Evolutionary conservation across 2,113 vertebrate genomes (phyloP), one percentile per base, ranked within the genome.

Genomic region (Dicentrarchus labrax): DNA sequence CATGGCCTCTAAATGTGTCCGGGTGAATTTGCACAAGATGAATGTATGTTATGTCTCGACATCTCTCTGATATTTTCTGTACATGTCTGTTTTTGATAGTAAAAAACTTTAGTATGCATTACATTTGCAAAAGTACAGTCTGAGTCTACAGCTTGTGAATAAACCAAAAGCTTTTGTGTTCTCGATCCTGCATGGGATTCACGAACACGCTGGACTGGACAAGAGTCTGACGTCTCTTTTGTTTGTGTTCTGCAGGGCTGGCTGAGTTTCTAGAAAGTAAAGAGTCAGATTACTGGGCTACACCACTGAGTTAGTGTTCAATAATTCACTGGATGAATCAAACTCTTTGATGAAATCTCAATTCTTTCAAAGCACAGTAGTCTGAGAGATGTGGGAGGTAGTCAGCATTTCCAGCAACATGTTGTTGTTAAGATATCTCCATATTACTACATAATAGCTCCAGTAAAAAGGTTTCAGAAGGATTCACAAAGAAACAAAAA

Each of bases 11-110:
- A 83, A 78, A 67, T 78, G 73, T 76, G 86, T 83, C 73, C 21
- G 51, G 80, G 71, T 81, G 47, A 67, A 76, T 84, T 90, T 21
- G 83, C 80, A 87, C 53, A 86, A 86, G 43, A 82, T 89, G 90
- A 93, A 93, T 93, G 89, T 92, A 89, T 86, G 88, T 90, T 30
- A 70, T 84, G 88, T 91, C 38, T 88, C 24, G 56, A 74, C 64
- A 70, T 82, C 70, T 59, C 70, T 84, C 81, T 76, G 61, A 82
- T 61, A 65, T 87, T 87, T 54, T 84, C 57, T 89, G 74, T 87
- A 86, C 43, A 72, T 64, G 72, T 76, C 68, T 68, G 76, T 88
- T 86, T 84, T 84, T 88, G 64, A 88, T 79, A 76, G 75, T 84
- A 82, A 86, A 82, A 86, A 80, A 87, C 24, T 86, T 71, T 74